Base-by-base conservation (phyloP, 1,140 invertebrate genomes). In the Condylostylus longicornis region DNA sequence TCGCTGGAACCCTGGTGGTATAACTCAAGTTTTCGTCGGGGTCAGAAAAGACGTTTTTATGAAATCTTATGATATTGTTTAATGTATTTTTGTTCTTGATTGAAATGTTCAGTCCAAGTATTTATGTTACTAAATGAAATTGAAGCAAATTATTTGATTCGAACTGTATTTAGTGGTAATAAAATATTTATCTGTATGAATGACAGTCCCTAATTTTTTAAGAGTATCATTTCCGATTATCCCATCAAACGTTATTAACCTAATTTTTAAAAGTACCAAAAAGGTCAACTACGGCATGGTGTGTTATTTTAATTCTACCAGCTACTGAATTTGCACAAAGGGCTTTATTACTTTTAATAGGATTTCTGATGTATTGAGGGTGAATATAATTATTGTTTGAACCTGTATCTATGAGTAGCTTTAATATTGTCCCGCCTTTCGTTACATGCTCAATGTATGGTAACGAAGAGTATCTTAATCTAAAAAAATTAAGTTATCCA, bases 361-460 rank as follows among this genome's bases (percentile, higher is more conserved):
- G 36, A 18, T 18, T 37, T 25, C 5, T 28, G 5, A 37, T 25
- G 6, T 5, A 30, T 17, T 5, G 4, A 5, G 36, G 15, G 27
- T 36, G 18, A 14, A 36, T 36, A 36, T 36, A 36, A 17, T 36
- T 36, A 9, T 23, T 36, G 17, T 36, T 36, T 8, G 35, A 42
- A n/a, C 33, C 37, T 13, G 41, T 35, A 42, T 42, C 41, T 14
- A 42, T 34, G 2, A 42, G 18, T n/a, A 43, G 35, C 35, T 31
- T 43, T 3, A 43, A 17, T 17, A 33, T 17, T 17, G 35, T 22
- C 32, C 28, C 35, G 15, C 34, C 21, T 14, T 25, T 36, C 21
- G 23, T 15, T 13, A 22, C 31, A 30, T 20, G 13, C 18, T 43
- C 27, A 14, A 42, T 25, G 30, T 42, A 34, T 10, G 41, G 37